A percentile compares a stretch with the other conserved stretches of the same genome.
These are phyloP conservation scores for Probaryconus sp. DNA, from an alignment of 1,140 invertebrate species.

Conservation along the genomic window DNA sequence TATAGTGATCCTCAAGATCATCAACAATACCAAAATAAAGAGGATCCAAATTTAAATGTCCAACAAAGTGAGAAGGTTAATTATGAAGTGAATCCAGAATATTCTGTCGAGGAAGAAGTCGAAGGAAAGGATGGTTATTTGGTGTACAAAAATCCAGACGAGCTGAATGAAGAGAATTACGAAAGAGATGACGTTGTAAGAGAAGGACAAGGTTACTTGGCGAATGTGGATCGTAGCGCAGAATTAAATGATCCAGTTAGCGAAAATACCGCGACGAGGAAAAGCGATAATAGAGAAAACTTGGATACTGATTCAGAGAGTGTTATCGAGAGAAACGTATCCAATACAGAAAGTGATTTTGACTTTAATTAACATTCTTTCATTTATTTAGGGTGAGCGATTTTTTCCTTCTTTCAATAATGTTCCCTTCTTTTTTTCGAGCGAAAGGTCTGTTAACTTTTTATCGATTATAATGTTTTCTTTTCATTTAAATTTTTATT, in stretches of 20 bases:
- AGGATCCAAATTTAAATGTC: constrained; percentile 41
- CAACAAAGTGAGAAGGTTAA: constrained; percentile 43
- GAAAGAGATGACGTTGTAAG: constrained; percentile 26
- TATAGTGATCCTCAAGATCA: too few species aligned
- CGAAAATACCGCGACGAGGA: constrained; percentile 59
- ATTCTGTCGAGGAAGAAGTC: constrained; percentile 15
- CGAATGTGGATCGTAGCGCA: constrained; percentile 4
- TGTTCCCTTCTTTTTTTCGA: too few species aligned
- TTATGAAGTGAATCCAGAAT: too few species aligned
- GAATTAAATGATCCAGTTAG: constrained; percentile 12
- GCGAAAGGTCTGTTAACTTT: too few species aligned
- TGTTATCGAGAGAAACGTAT: constrained; percentile 72
- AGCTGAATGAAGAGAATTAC: constrained; percentile 20
- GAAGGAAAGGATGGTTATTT: constrained; percentile 25
- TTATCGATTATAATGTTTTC: constrained; percentile 1
- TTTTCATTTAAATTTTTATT: too few species aligned
- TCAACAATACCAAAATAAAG: constrained; percentile 44
- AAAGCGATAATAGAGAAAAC: constrained; percentile 66
- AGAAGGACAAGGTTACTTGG: constrained; percentile 19
- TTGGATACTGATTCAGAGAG: constrained; percentile 75
- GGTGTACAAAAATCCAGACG: not conserved
- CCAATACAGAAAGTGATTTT: constrained; percentile 75
- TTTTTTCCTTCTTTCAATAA: too few species aligned
- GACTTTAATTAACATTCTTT: constrained; percentile 70
- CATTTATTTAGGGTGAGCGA: not conserved